These are phyloP conservation scores for Mycetomoellerius zeteki DNA, from an alignment of 1,140 invertebrate species.

Conservation along the genomic window DNA sequence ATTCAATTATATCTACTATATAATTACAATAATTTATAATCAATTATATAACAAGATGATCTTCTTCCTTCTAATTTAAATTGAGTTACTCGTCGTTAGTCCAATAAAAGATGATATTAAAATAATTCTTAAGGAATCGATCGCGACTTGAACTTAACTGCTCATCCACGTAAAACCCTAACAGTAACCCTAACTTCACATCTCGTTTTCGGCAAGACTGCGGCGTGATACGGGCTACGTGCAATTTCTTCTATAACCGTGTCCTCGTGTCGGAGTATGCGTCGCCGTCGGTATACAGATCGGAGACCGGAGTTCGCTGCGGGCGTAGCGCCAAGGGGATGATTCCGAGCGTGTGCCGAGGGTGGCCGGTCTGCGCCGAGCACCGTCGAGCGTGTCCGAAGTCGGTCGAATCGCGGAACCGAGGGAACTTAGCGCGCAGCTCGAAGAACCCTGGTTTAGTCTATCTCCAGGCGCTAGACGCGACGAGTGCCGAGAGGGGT, in stretches of 20 bases:
- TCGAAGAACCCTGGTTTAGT: conserved; percentile 73
- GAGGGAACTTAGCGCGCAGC: conserved; percentile 75
- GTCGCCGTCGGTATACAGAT: not conserved
- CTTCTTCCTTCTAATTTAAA: not conserved
- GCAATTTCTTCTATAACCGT: conserved; percentile 50
- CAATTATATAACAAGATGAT: not conserved
- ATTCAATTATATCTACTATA: not conserved
- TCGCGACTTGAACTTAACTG: not conserved
- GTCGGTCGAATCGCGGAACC: conserved; percentile 60
- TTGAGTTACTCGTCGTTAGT: not conserved
- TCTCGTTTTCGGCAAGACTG: conserved; percentile 31
- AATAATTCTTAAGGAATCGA: not conserved
- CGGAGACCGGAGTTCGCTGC: not conserved
- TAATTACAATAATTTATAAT: not conserved
- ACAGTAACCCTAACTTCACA: not conserved
- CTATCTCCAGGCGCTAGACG: conserved; percentile 77
- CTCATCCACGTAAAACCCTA: not conserved
- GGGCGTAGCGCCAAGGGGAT: conserved; percentile 12
- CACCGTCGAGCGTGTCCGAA: conserved; percentile 68
- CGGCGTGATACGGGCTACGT: conserved; percentile 44
- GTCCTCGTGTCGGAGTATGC: conserved; percentile 1
- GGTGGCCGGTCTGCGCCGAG: conserved; percentile 65
- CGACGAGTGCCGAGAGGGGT: conserved; percentile 75
- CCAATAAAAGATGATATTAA: not conserved
- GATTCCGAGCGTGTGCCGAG: conserved; percentile 41